These are phyloP conservation scores for Hydrozoanthus tunicans DNA, from an alignment of 64 coral and sea anemone species.

Conservation along the genomic window DNA sequence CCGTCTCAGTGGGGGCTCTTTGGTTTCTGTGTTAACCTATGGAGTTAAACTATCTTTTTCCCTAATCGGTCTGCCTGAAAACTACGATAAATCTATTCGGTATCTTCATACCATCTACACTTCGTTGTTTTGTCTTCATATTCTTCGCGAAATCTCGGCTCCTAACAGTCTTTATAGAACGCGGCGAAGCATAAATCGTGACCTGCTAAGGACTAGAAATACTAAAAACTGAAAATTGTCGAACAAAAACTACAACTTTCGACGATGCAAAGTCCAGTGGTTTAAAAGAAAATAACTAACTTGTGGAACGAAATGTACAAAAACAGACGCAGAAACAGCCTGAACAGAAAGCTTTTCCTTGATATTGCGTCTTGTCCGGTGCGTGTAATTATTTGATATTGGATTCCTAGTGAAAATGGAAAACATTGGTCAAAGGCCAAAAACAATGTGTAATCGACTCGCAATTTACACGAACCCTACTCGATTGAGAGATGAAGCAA, in stretches of 20 bases:
- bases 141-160: not conserved
- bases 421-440: not conserved
- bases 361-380: constrained; percentile 11
- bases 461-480: constrained; percentile 26
- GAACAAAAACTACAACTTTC: not conserved
- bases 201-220: not conserved
- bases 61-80: not conserved
- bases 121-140: not conserved
- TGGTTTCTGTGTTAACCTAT: not conserved
- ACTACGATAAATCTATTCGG: not conserved
- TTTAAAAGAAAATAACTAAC: not conserved
- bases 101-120: not conserved
- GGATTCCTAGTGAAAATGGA: not conserved
- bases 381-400: constrained; percentile 39
- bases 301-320: not conserved
- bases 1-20: not conserved
- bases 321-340: not conserved
- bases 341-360: not conserved
- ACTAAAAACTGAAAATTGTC: not conserved
- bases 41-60: not conserved
- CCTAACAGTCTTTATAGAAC: not conserved
- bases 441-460: not conserved
- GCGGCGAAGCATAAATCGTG: not conserved
- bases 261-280: not conserved
- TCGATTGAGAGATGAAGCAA: not conserved